phyloP scores from a whole-genome alignment of 2,797 vertebrate species.

The Myioborus miniatus region DNA sequence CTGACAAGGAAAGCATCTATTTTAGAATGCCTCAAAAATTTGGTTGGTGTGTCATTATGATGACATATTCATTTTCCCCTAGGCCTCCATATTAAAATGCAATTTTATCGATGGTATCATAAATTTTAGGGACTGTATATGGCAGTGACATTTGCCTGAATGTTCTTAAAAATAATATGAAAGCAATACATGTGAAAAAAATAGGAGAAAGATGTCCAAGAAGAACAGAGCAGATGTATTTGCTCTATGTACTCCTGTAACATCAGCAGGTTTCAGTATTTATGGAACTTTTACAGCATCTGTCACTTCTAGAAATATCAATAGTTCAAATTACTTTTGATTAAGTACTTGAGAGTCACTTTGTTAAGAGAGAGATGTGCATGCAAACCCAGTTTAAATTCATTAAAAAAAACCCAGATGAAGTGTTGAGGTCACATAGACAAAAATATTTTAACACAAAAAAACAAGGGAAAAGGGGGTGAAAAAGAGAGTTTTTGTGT shows the following conservation, averaged over 20 bases:
- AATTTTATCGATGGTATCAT: not conserved
- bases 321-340: not conserved
- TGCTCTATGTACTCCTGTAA: not conserved
- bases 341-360: not conserved
- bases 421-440: accelerated
- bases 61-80: constrained; percentile 43
- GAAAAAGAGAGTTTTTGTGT: not conserved
- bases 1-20: constrained; percentile 63
- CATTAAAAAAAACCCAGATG: accelerated
- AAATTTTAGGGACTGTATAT: not conserved
- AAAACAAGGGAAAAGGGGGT: accelerated
- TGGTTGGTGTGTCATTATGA: constrained; percentile 55
- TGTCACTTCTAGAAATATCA: not conserved
- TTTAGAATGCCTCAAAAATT: constrained; percentile 63
- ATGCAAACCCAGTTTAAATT: not conserved
- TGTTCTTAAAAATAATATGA: not conserved
- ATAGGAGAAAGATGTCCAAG: accelerated
- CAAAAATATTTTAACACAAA: not conserved
- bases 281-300: not conserved
- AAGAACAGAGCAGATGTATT: not conserved
- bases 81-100: not conserved
- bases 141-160: not conserved
- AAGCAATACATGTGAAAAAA: not conserved
- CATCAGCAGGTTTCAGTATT: not conserved
- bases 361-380: not conserved